A percentile compares a stretch with the other conserved stretches of the same genome.
Evolutionary conservation across 1,140 invertebrate genomes (phyloP).

Genomic region (Drosophila nasuta): DNA sequence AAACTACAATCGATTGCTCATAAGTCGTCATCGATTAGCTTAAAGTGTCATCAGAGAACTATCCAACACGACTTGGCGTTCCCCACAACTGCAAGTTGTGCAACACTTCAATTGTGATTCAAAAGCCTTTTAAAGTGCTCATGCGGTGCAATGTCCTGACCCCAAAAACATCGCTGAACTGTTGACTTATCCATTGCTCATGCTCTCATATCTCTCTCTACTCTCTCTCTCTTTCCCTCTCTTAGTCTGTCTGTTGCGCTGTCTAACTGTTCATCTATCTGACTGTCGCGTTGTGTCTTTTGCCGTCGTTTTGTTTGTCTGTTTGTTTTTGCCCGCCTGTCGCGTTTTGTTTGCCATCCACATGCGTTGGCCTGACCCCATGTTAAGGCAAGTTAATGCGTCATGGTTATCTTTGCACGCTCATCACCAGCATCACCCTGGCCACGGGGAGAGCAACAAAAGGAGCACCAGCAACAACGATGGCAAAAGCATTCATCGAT

Average conservation of each 20-base stretch:
- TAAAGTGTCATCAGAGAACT: not conserved
- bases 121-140: conserved; percentile 17
- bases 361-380: conserved; percentile 62
- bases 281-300: conserved; percentile 34
- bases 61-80: not conserved
- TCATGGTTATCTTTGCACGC: conserved; percentile 64
- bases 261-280: conserved; percentile 27
- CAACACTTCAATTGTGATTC: conserved; percentile 44
- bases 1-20: not conserved
- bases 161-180: conserved; percentile 64
- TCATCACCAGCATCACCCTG: conserved; percentile 49
- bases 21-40: not conserved
- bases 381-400: conserved; percentile 66
- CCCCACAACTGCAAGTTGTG: not conserved
- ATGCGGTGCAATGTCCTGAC: conserved; percentile 70
- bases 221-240: not conserved
- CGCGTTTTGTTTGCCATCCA: conserved; percentile 77
- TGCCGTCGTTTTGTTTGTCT: conserved; percentile 37
- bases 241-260: not conserved
- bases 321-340: conserved; percentile 59
- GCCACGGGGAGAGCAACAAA: too few species aligned
- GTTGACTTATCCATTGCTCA: conserved; percentile 58
- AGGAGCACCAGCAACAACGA: conserved; percentile 3
- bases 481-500: conserved; percentile 55
- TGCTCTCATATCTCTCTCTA: conserved; percentile 26